Evolutionary conservation across 2,888 invertebrate species (phyloP), one percentile per base, ranked within the genome.

Genomic region (Zaprionus obscuricornis): DNA sequence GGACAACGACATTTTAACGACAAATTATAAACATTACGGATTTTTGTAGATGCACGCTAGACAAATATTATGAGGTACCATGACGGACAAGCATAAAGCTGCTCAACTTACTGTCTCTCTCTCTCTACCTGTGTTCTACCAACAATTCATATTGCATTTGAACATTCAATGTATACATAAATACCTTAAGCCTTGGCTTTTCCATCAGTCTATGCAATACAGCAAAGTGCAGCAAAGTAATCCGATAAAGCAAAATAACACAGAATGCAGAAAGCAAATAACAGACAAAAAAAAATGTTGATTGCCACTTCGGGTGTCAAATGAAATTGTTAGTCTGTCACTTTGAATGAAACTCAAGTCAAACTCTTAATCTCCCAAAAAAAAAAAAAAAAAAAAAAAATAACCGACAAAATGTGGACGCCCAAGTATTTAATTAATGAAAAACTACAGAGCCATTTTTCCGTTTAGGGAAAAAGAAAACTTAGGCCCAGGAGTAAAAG

Each of bases 341-440:
- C 43, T 33, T 46, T 18, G 11, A 26, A n/a, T n/a, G n/a, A 16
- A 24, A 33, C 22, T 45, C 10, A 13, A 14, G 2, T 24, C 7
- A 0, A 40, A 16, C 47, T 7, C 11, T 16, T 8, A 33, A 3
- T 8, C 7, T 7, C 31, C 11, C 6, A 2, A 22, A 14, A 3
- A 27, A 10, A 20, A 13, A 27, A 11, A 16, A 29, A 14, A 8
- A 10, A 11, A n/a, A 14, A 45, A 31, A 40, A 43, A 49, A 13
- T 24, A 34, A 13, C 43, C 33, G 43, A 57, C 59, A 66, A 69
- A 29, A 68, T 68, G 36, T 52, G 45, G 14, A 27, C 40, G 40
- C 47, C 56, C 39, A 56, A 67, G 50, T 69, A 60, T 73, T 81
- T 68, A 75, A 73, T 73, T 84, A 75, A 66, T 73, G 62, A 66